Base-by-base conservation (phyloP, 1,140 invertebrate species). In the Lepeophtheirus salmonis region DNA sequence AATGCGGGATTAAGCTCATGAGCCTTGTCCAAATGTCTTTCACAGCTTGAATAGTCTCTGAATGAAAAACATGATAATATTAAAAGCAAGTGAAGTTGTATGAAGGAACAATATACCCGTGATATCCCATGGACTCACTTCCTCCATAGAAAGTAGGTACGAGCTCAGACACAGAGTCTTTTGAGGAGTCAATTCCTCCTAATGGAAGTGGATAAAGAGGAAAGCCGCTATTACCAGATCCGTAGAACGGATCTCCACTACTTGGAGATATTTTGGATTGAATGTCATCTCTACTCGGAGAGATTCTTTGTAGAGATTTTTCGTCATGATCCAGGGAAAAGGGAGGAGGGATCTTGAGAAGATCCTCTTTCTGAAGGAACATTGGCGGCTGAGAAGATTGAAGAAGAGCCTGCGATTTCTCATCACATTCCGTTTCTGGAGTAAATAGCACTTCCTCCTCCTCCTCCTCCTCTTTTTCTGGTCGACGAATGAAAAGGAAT, bases 401-500 rank as follows among this genome's bases (percentile, higher is more conserved):
- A 41, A n/a, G 30, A 41, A 41, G 30, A 41, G 30, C 6, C 30
- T 41, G 30, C n/a, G 30, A 41, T 41, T 60, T 21, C 55, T 50
- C 18, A 48, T 13, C 62, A 16, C 51, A 21, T 12, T 25, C 62
- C 2, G 64, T 50, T 24, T 63, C 64, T 12, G 60, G 57, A 4
- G 30, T 57, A n/a, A 41, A 41, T 6, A 41, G 30, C 6, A 41
- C 6, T 3, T 51, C 64, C n/a, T 57, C 63, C 12, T 60, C 56
- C 17, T 65, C 64, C 14, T 66, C 66, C 10, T 66, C 64, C 10
- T 70, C 69, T 26, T 64, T 67, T 22, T 65, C 66, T 41, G 68
- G 67, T 67, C 86, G 78, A 71, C 86, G 76, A 67, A 90, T 87
- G 71, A 85, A 80, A 63, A 90, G 75, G 71, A 63, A 65, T 23